Base-by-base conservation (phyloP, 2,797 vertebrate genomes). In the Myotis myotis region DNA sequence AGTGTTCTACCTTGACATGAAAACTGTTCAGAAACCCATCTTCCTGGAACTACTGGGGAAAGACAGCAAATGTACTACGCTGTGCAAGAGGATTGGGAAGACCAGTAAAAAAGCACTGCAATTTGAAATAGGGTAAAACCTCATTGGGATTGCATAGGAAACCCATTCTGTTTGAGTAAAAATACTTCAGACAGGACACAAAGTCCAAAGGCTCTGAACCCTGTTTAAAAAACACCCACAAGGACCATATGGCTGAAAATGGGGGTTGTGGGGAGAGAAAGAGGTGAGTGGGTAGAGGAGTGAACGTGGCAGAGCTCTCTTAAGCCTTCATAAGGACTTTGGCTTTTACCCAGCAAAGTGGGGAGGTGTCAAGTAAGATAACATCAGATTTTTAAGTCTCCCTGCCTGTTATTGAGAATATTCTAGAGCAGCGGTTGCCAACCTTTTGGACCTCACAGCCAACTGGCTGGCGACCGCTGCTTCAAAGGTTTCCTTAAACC, bases 91-190 rank as follows among this genome's bases (percentile, higher is more conserved):
- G 6, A 41, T 3, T 25, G 23, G 62, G 38, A 53, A 86, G 5
- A n/a, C 28, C 22, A 74, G 30, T 41, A 72, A 55, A 81, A 53
- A 80, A 70, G 4, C 51, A 36, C 0, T 25, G 44, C 10, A 36
- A 64, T 68, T 87, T 76, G 41, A 55, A 70, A 74, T 49, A 55
- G 25, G 2, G 16, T 83, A 62, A 62, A 62, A 30, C 60, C 60
- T 83, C 53, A 57, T 3, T 57, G 66, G 93, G 23, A 33, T 71
- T 60, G 68, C 28, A 89, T 36, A 60, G 55, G 49, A 93, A 8
- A 78, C 15, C 10, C 53, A 16, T 28, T 44, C 33, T 84, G 17
- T 79, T 79, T 55, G 38, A 22, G 23, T 75, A 30, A 20, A 30
- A 20, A 1, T 41, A 60, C 4, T 79, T 17, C 10, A 82, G 6